Conservation (phyloP, 1,140 invertebrate genomes). For the Lasaia peninsularis region DNA sequence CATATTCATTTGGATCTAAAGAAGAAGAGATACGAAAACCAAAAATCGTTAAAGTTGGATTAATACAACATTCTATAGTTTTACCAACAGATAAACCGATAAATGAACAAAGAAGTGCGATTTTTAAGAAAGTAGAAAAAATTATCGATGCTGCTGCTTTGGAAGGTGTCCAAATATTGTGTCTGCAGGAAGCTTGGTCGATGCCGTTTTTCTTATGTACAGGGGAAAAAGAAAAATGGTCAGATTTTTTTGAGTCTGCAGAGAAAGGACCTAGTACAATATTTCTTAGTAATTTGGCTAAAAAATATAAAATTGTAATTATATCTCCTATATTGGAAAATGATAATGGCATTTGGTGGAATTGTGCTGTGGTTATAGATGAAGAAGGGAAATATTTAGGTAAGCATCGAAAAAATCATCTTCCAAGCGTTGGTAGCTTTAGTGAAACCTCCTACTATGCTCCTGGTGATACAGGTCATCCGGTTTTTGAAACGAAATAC, state of each 20-base stretch:
- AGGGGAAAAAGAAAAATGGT: constrained; percentile 96
- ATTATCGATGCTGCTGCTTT: constrained; percentile 89
- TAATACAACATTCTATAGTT: constrained; percentile 94
- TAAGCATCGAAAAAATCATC: constrained; percentile 98
- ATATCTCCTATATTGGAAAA: constrained; percentile 97
- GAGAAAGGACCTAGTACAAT: constrained; percentile 90
- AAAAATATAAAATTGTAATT: constrained; percentile 95
- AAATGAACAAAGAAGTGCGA: constrained; percentile 86
- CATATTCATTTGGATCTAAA: constrained; percentile 82
- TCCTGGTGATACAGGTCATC: constrained; percentile 96
- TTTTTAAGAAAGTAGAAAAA: constrained; percentile 86
- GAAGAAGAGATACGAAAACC: constrained; percentile 82
- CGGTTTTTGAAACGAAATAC: constrained; percentile 92
- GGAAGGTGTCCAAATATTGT: constrained; percentile 93
- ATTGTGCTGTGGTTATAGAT: constrained; percentile 96
- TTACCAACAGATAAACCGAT: constrained; percentile 86
- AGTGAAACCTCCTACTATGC: constrained; percentile 99
- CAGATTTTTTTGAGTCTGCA: constrained; percentile 96
- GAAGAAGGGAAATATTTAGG: constrained; percentile 92
- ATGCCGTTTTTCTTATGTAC: constrained; percentile 99
- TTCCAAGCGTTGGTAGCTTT: constrained; percentile 97
- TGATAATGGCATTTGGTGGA: constrained; percentile 92
- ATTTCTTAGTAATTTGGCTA: constrained; percentile 88
- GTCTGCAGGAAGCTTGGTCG: constrained; percentile 98
- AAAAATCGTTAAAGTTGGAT: constrained; percentile 86